Conservation (phyloP, 1,140 invertebrate genomes). For the Apolygus lucorum region DNA sequence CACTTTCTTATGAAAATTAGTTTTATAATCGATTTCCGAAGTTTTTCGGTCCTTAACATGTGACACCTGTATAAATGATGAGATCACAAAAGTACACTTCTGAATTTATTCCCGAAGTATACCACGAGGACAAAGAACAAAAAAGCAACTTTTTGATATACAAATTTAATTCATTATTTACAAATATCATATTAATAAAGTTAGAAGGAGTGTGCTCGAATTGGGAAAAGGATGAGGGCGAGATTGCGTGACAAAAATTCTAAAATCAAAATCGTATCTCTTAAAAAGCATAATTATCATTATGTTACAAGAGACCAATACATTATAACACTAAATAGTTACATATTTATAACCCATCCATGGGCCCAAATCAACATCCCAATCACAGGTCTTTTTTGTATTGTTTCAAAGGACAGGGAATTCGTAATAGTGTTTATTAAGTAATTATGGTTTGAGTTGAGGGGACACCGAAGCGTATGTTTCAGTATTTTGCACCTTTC, state of each 20-base stretch:
- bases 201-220: slow-evolving; percentile 20
- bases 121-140: not conserved
- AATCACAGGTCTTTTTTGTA: slow-evolving; percentile 25
- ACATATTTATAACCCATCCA: slow-evolving; percentile 26
- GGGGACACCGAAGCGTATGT: too few relatives aligned
- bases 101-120: too few relatives aligned
- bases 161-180: slow-evolving; percentile 27
- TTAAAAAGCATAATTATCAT: not conserved
- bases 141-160: slow-evolving; percentile 7
- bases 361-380: slow-evolving; percentile 20
- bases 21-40: too few relatives aligned
- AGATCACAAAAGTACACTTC: too few relatives aligned
- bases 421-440: too few relatives aligned
- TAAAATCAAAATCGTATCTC: slow-evolving; percentile 14
- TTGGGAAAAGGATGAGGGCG: slow-evolving; percentile 11
- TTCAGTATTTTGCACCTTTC: too few relatives aligned
- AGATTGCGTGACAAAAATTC: slow-evolving; percentile 15
- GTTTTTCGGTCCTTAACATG: too few relatives aligned
- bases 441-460: too few relatives aligned
- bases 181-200: slow-evolving; percentile 22
- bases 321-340: slow-evolving; percentile 6
- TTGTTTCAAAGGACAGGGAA: not conserved
- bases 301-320: not conserved
- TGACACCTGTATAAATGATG: too few relatives aligned
- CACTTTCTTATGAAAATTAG: too few relatives aligned